Conservation (phyloP, 2,113 vertebrate species). For the Chiloscyllium plagiosum region DNA sequence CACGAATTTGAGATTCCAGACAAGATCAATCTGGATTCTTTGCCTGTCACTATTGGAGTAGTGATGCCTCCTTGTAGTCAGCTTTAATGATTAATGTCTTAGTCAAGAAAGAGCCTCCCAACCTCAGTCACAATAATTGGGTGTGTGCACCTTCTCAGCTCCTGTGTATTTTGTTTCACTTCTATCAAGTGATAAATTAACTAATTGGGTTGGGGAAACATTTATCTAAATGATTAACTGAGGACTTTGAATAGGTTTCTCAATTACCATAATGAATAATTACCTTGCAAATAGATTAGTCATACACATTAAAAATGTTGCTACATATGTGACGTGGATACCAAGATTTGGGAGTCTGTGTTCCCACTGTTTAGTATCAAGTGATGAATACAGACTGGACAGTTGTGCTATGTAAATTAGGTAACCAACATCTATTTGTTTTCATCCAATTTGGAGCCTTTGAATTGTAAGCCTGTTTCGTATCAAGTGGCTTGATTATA, state of each 20-base stretch:
- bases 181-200: not conserved
- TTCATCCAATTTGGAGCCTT: not conserved
- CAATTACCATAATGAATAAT: not conserved
- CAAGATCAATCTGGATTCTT: not conserved
- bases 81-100: not conserved
- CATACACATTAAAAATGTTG: not conserved
- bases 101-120: not conserved
- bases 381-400: not conserved
- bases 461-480: too few species aligned
- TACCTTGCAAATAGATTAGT: not conserved
- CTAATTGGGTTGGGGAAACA: not conserved
- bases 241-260: not conserved
- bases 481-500: not conserved
- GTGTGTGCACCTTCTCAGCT: not conserved
- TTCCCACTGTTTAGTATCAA: too few species aligned
- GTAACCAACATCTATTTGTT: not conserved
- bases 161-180: not conserved
- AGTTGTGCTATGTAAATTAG: not conserved
- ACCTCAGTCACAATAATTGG: not conserved
- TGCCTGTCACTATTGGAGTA: not conserved
- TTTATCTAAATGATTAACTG: too few species aligned
- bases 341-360: not conserved
- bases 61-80: not conserved
- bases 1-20: not conserved
- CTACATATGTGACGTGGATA: not conserved